phyloP scores from a whole-genome alignment of 2,113 vertebrate species.

The Brachypteracias leptosomus region DNA sequence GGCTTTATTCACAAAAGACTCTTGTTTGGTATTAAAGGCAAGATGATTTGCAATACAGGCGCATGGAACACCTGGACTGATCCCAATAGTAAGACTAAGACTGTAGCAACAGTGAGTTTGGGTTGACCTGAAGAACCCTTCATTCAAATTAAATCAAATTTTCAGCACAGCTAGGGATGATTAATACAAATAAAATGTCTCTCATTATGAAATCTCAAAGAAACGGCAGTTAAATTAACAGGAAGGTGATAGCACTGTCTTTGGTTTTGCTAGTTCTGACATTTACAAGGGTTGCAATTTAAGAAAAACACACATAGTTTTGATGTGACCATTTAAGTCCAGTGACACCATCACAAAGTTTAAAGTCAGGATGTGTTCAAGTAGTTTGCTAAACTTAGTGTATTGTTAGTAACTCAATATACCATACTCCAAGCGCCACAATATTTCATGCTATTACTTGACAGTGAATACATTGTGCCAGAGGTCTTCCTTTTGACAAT shows the following conservation, averaged over 20 bases:
- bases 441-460: background rate
- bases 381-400: background rate
- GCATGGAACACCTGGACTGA: background rate
- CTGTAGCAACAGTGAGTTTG: background rate
- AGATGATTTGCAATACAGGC: background rate
- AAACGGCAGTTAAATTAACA: background rate
- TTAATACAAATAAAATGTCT: background rate
- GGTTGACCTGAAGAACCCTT: background rate
- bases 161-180: background rate
- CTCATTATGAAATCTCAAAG: background rate
- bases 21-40: background rate
- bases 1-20: background rate
- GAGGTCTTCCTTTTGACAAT: background rate
- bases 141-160: background rate
- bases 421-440: background rate
- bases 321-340: background rate
- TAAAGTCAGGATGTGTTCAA: background rate
- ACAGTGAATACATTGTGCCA: background rate
- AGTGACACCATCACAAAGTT: background rate
- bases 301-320: background rate
- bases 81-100: background rate
- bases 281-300: background rate
- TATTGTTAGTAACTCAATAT: background rate
- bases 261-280: background rate
- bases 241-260: background rate